phyloP scores from a whole-genome alignment of 1,140 invertebrate species.

The Drosophila seguyi region DNA sequence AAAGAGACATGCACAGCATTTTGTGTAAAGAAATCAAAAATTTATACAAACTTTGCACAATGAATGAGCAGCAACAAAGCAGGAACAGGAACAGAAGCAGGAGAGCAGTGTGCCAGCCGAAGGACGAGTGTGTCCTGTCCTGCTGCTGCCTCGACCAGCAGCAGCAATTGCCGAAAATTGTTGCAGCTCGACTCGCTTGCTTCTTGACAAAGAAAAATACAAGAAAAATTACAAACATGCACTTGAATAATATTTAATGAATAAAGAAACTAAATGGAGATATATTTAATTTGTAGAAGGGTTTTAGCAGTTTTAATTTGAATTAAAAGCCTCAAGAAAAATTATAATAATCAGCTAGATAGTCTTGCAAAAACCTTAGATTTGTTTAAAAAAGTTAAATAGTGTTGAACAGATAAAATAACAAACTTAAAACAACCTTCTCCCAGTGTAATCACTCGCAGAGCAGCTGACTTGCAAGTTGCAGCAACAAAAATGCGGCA shows the following conservation, averaged over 20 bases:
- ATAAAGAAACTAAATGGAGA: too few relatives aligned
- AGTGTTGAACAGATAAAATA: fast-evolving
- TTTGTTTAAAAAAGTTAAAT: too few relatives aligned
- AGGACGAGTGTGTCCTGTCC: conserved; percentile 46
- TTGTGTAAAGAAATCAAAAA: conserved; percentile 84
- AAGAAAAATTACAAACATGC: conserved; percentile 37
- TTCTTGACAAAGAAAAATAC: conserved; percentile 48
- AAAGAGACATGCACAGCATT: conserved; percentile 80
- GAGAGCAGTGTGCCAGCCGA: background rate
- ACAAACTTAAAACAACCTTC: background rate
- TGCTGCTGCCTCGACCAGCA: conserved; percentile 47
- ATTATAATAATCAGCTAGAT: too few relatives aligned
- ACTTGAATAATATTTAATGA: background rate
- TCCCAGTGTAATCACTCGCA: conserved; percentile 11
- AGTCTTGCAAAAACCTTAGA: too few relatives aligned
- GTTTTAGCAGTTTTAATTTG: too few relatives aligned
- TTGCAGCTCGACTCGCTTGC: conserved; percentile 55
- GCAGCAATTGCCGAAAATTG: conserved; percentile 79
- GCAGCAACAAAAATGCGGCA: conserved; percentile 53
- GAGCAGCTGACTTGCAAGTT: conserved; percentile 58
- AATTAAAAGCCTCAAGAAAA: too few relatives aligned
- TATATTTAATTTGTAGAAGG: too few relatives aligned
- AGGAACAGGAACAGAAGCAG: conserved; percentile 19
- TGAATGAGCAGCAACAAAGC: conserved; percentile 81
- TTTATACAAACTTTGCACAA: conserved; percentile 84